phyloP scores from a whole-genome alignment of 2,797 vertebrate genomes.

The Glossophaga mutica region DNA sequence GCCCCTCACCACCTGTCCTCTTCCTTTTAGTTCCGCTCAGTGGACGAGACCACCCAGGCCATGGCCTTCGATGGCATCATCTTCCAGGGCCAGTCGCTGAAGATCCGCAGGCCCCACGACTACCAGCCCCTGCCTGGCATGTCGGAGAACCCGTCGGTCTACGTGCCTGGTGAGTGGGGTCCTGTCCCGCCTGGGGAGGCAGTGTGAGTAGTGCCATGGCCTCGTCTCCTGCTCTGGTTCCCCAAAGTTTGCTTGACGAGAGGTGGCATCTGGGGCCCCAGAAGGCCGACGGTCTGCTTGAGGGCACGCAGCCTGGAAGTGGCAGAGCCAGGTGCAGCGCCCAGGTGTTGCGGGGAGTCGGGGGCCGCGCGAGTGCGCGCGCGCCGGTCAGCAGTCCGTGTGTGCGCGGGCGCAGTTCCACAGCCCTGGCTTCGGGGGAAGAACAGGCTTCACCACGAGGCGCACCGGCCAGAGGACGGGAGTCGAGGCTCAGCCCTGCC shows the following conservation, averaged over 20 bases:
- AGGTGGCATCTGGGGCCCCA: neutral
- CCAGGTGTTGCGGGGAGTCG: too few relatives aligned
- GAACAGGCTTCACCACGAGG: neutral
- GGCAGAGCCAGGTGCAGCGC: neutral
- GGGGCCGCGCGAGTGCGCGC: rapidly evolving
- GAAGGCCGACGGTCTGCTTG: neutral
- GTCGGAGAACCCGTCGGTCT: slow-evolving; percentile 95
- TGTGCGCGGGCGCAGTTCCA: neutral
- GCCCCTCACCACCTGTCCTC: rapidly evolving
- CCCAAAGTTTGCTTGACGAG: too few relatives aligned
- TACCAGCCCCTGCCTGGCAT: slow-evolving; percentile 95
- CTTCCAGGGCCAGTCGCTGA: slow-evolving; percentile 95
- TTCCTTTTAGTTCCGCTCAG: slow-evolving; percentile 90
- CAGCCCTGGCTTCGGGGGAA: neutral
- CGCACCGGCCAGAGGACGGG: neutral
- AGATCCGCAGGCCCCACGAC: slow-evolving; percentile 94
- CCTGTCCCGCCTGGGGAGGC: neutral
- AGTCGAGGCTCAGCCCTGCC: neutral
- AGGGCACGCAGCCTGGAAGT: rapidly evolving
- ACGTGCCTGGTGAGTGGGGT: slow-evolving; percentile 89
- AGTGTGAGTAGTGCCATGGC: neutral
- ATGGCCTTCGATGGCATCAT: slow-evolving; percentile 97
- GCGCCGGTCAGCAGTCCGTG: too few relatives aligned
- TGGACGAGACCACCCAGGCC: slow-evolving; percentile 95
- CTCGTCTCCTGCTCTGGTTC: rapidly evolving